A percentile compares a stretch with the other conserved stretches of the same genome.
phyloP scores from a whole-genome alignment of 2,113 vertebrate species.

The Dasyprocta punctata region DNA sequence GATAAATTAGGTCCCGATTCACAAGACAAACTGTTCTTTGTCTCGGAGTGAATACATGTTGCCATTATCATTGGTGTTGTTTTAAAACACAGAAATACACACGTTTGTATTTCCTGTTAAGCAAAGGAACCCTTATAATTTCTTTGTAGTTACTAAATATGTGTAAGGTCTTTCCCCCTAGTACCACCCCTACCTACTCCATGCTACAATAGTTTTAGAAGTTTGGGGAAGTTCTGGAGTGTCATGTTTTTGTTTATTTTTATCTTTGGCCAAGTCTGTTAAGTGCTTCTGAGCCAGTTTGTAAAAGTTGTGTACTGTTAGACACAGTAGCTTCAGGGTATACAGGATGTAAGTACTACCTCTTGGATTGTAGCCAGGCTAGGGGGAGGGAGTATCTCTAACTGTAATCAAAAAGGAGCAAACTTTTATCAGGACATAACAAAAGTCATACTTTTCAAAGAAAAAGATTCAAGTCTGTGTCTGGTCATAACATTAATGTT shows the following conservation, averaged over 20 bases:
- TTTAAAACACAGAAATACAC: not conserved
- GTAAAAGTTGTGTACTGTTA: not conserved
- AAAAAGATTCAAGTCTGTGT: not conserved
- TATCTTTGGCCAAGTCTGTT: not conserved
- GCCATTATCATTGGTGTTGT: not conserved
- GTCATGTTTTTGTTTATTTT: not conserved
- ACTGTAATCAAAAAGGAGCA: not conserved
- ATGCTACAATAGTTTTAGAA: not conserved
- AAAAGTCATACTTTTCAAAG: not conserved
- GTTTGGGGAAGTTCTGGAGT: not conserved
- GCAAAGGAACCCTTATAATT: not conserved
- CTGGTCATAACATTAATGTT: not conserved
- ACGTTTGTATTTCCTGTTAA: not conserved
- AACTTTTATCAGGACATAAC: not conserved
- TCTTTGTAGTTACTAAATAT: not conserved
- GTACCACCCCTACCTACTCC: fast-evolving
- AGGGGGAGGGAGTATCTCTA: not conserved
- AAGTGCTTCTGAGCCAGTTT: not conserved
- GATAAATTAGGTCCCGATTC: not conserved
- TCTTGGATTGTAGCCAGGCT: not conserved
- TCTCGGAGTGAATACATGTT: not conserved
- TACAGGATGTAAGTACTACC: not conserved
- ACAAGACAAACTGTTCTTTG: not conserved
- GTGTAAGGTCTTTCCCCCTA: not conserved
- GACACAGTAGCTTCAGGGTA: not conserved